Evolutionary conservation across 1,140 invertebrate genomes (phyloP).

Genomic region (Leptopilina boulardi): DNA sequence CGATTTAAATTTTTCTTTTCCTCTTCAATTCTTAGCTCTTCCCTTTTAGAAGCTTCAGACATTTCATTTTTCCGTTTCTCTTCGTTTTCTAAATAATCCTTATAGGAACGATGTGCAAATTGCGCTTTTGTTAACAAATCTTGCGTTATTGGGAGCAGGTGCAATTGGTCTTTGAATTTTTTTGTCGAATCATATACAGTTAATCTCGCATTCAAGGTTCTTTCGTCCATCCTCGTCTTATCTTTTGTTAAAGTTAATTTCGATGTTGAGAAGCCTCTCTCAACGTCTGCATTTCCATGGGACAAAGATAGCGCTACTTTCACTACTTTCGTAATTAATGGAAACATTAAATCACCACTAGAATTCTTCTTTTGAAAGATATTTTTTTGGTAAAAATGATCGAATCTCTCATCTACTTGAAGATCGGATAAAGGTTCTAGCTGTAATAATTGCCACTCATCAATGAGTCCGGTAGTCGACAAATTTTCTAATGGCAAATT

Average conservation of each 20-base stretch:
- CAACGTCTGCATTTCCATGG: no score
- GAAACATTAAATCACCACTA: neutral
- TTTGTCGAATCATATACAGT: neutral
- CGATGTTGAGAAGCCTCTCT: no score
- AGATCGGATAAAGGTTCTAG: no score
- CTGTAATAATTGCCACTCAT: no score
- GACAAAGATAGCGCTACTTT: neutral
- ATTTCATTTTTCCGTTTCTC: neutral
- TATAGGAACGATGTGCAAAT: neutral
- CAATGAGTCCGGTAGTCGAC: no score
- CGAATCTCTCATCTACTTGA: neutral
- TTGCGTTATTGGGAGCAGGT: neutral
- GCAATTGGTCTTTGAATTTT: neutral
- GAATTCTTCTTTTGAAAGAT: neutral
- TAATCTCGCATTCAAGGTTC: neutral
- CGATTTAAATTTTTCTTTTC: no score
- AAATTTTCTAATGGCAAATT: no score
- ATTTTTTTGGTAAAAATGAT: neutral
- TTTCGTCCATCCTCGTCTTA: neutral
- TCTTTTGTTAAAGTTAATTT: neutral
- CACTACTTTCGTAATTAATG: neutral
- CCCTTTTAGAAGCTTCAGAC: neutral
- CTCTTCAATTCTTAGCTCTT: neutral
- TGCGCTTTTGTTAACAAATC: neutral
- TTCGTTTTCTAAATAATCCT: neutral